Evolutionary conservation across 2,888 invertebrate species (phyloP).

Genomic region (Formica aserva): DNA sequence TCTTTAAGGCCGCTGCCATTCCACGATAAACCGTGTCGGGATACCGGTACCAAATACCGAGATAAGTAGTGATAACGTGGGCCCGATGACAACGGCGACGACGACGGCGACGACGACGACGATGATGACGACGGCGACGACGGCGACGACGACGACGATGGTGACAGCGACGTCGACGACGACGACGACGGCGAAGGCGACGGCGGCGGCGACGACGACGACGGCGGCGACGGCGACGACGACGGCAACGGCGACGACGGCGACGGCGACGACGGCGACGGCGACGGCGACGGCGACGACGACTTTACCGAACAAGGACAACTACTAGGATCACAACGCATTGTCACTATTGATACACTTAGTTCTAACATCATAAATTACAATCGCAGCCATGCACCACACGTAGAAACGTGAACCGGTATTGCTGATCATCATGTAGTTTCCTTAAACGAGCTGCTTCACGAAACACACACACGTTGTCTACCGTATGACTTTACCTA

Average conservation of each 20-base stretch:
- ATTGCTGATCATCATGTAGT: slow-evolving; percentile 73
- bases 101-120: background rate
- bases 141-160: background rate
- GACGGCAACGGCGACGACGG: slow-evolving; percentile 1
- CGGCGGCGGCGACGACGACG: background rate
- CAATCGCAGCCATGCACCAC: slow-evolving; percentile 68
- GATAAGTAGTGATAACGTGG: slow-evolving; percentile 53
- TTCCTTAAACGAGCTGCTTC: slow-evolving; percentile 66
- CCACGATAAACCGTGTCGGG: slow-evolving; percentile 69
- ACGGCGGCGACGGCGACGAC: background rate
- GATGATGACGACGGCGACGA: background rate
- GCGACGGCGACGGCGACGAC: slow-evolving; percentile 57
- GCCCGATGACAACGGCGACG: slow-evolving; percentile 25
- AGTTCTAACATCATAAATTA: slow-evolving; percentile 79
- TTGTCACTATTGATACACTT: slow-evolving; percentile 81
- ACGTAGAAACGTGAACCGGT: slow-evolving; percentile 68
- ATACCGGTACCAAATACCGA: slow-evolving; percentile 60
- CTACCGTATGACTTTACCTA: slow-evolving; percentile 64
- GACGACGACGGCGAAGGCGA: background rate
- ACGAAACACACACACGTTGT: slow-evolving; percentile 49
- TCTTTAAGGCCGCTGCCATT: slow-evolving; percentile 87
- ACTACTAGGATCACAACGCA: slow-evolving; percentile 83
- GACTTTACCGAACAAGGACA: slow-evolving; percentile 71
- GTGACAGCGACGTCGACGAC: background rate
- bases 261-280: slow-evolving; percentile 15